Evolutionary conservation across 2,113 vertebrate species (phyloP), one percentile per base, ranked within the genome.

Genomic region (Conger conger): DNA sequence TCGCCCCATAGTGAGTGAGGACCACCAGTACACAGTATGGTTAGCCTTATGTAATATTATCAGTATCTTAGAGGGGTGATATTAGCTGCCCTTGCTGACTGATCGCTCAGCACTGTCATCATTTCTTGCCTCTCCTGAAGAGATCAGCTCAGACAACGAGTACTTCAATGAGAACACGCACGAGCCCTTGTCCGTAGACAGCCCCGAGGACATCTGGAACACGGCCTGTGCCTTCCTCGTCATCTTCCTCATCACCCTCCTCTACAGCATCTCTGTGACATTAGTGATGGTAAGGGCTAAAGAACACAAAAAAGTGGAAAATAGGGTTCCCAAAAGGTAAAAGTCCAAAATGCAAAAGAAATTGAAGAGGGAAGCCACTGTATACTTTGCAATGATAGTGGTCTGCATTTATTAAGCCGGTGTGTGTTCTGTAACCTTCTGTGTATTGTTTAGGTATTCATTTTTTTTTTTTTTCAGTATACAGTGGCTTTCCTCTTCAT

Each of bases 211-310:
- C 45, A 88, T 76, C 36, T 94, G 92, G 93, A 90, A 90, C 27
- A 89, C 93, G 87, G 87, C 90, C 38, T 85, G 90, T 38, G 83
- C 84, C 6, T 94, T 95, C 84, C 86, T 94, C 36, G 0, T 85
- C 16, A 89, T 91, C 40, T 94, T 94, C 76, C 76, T 95, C 50
- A 68, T 92, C 40, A 85, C 93, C 50, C 6, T 90, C 4, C 20
- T 93, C 77, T 94, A 92, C 82, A 85, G 91, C 35, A 87, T 90
- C 81, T 40, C 83, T 3, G 87, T 87, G 38, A 94, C 90, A 4
- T 18, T 94, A 3, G 45, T 93, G n/a, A 94, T 94, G 92, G 92
- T 94, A 50, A 91, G 88, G n/a, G n/a, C n/a, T n/a, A n/a, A n/a
- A n/a, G n/a, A n/a, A n/a, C n/a, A n/a, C n/a, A n/a, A n/a, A n/a